These are phyloP conservation scores for Lepidonotus clava DNA, from an alignment of 2,888 invertebrate species.

Conservation along the genomic window DNA sequence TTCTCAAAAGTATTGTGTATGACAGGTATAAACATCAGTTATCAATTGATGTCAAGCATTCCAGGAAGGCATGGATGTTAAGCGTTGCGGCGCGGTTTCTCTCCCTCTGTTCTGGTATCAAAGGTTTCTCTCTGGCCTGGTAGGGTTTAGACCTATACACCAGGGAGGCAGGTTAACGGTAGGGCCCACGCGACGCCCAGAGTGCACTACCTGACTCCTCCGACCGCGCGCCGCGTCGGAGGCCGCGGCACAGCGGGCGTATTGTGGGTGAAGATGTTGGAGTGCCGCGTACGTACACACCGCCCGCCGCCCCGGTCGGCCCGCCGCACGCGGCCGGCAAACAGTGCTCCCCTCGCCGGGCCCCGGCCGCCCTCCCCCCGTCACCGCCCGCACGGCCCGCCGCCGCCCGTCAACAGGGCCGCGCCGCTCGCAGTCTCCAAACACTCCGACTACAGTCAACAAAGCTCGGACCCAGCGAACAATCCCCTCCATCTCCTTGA, in stretches of 20 bases:
- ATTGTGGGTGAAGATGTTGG: conserved; percentile 31
- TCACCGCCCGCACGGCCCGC: not conserved
- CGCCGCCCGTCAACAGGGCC: conserved; percentile 9
- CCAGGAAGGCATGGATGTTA: too few relatives aligned
- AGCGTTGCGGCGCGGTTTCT: too few relatives aligned
- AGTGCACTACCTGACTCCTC: conserved; percentile 9
- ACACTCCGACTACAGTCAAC: conserved; percentile 30
- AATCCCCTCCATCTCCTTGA: conserved; percentile 21
- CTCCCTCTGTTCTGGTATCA: too few relatives aligned
- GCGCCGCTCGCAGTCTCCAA: not conserved
- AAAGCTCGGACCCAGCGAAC: not conserved
- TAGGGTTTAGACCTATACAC: too few relatives aligned
- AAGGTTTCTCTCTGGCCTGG: too few relatives aligned
- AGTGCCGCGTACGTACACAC: not conserved
- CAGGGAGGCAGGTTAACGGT: too few relatives aligned
- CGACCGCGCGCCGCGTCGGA: not conserved
- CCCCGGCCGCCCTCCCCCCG: not conserved
- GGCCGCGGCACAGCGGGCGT: not conserved
- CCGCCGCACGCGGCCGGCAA: conserved; percentile 17
- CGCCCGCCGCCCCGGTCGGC: conserved; percentile 24
- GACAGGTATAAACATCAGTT: too few relatives aligned
- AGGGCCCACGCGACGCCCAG: too few relatives aligned
- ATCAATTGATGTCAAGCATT: too few relatives aligned
- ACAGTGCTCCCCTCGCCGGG: not conserved
- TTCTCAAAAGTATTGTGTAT: too few relatives aligned